phyloP scores from a whole-genome alignment of 1,140 invertebrate species.

The Dreissena polymorpha region DNA sequence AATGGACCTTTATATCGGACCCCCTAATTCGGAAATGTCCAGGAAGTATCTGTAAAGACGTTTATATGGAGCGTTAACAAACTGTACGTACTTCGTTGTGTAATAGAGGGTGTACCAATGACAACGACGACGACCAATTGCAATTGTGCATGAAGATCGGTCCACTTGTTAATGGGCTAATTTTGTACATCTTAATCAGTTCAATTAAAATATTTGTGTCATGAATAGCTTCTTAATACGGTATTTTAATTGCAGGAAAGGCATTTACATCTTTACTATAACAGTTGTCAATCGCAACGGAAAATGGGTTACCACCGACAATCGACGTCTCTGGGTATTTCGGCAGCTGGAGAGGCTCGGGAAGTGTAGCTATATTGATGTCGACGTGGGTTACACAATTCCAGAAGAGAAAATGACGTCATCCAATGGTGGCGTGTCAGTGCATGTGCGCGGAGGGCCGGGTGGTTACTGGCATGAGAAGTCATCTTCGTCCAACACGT shows the following conservation, averaged over 20 bases:
- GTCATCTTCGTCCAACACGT: too few species aligned
- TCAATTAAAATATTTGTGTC: background rate
- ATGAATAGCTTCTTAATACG: background rate
- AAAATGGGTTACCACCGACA: constrained; percentile 15
- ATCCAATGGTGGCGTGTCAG: background rate
- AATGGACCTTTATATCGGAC: too few species aligned
- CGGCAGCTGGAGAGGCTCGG: constrained; percentile 31
- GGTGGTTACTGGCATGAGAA: constrained; percentile 9
- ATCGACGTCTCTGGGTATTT: constrained; percentile 39
- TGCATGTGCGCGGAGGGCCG: constrained; percentile 6
- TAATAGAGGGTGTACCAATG: too few species aligned
- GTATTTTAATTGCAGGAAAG: background rate
- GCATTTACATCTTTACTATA: background rate
- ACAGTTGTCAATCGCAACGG: background rate
- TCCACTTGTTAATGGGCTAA: background rate
- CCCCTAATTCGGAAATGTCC: too few species aligned
- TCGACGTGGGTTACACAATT: background rate
- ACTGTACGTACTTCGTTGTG: too few species aligned
- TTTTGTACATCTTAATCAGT: background rate
- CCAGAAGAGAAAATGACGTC: background rate
- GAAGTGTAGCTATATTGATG: constrained; percentile 22
- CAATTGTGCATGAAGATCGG: background rate
- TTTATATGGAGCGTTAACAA: too few species aligned
- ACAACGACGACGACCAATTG: background rate
- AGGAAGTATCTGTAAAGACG: too few species aligned